Evolutionary conservation across 1,140 invertebrate genomes (phyloP), one percentile per base, ranked within the genome.

Genomic region (Rhyacophila brunnea): DNA sequence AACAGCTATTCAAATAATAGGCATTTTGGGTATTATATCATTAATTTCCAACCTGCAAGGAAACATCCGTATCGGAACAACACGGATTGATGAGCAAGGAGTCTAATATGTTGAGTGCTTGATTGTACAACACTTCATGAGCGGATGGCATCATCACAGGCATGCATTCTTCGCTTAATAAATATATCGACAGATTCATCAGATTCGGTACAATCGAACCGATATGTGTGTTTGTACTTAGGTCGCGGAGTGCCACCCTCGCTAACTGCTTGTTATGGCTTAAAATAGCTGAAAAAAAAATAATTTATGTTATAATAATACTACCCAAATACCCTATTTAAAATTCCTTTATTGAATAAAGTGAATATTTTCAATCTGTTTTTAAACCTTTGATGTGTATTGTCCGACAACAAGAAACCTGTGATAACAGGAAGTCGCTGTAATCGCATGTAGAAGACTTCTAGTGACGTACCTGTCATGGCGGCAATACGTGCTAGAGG

Each of bases 191-290:
- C 34, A 79, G 48, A 40, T 79, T 78, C 54, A 79, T 75, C 1
- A 79, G 68, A 56, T 79, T 78, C 6, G 77, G 75, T 38, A 79
- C 74, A 65, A 79, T 77, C 0, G 75, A 75, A 7, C 77, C 77
- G 9, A 79, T 79, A 5, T 74, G 64, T 9, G 75, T 77, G 50
- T 79, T 78, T 6, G 71, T 74, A 56, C 70, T 72, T 11, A 79
- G 62, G 67, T 79, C 77, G 47, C 73, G 67, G n/a, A 79, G 70
- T 7, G 77, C 74, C 58, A 79, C 57, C 48, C 74, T 69, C 65
- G 74, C 74, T 5, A 73, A 70, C 49, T 73, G 74, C 57, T 70
- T 74, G 38, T 71, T 76, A 15, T 74, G 66, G 62, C 74, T 77
- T 53, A 78, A 54, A 65, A 79, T 74, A 60, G 77, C 77, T 79